Evolutionary conservation across 2,888 invertebrate genomes (phyloP).

Genomic region (Drosophila antonietae): DNA sequence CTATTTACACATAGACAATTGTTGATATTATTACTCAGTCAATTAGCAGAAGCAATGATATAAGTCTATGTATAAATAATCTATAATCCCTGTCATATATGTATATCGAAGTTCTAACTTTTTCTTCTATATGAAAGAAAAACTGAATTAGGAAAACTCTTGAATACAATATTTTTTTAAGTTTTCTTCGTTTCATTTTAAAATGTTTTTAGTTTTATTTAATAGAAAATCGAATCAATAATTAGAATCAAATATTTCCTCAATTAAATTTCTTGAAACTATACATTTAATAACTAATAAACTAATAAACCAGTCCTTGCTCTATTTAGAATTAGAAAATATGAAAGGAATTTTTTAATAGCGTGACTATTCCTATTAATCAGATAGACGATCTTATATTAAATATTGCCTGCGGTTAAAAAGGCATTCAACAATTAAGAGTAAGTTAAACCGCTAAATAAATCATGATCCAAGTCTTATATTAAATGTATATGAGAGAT

Average conservation of each 20-base stretch:
- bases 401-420: background rate
- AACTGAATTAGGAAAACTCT: too few species aligned
- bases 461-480: background rate
- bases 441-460: background rate
- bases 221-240: too few species aligned
- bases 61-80: background rate
- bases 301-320: background rate
- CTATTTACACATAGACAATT: conserved; percentile 13
- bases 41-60: background rate
- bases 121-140: too few species aligned
- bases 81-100: background rate
- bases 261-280: background rate
- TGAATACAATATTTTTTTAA: too few species aligned
- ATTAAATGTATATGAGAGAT: too few species aligned
- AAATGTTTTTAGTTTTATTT: background rate
- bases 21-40: conserved; percentile 19
- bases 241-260: background rate
- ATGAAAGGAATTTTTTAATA: background rate
- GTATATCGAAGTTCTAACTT: too few species aligned
- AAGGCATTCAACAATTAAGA: background rate
- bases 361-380: background rate
- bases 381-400: background rate
- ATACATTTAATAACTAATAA: background rate
- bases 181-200: background rate
- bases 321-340: background rate